Conservation (phyloP, 1,140 invertebrate genomes). For the Drosophila orena region DNA sequence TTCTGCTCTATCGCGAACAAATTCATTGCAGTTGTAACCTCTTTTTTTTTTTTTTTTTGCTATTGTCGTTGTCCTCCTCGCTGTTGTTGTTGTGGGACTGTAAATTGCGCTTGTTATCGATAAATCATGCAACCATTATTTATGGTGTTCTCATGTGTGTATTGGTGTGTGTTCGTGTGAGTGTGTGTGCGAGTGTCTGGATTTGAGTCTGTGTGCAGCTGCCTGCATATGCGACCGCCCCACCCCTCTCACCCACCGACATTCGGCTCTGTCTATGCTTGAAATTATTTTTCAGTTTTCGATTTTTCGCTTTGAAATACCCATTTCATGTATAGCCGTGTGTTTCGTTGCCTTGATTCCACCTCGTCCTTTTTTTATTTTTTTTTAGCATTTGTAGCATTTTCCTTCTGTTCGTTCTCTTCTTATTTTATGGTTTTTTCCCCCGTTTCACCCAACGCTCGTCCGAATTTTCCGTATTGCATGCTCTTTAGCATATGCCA, state of each 20-base stretch:
- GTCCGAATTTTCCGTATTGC: constrained; percentile 74
- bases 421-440: constrained; percentile 52
- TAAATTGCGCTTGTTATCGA: constrained; percentile 85
- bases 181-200: constrained; percentile 42
- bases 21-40: constrained; percentile 80
- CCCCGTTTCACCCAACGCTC: constrained; percentile 29
- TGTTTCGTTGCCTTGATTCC: constrained; percentile 58
- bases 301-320: constrained; percentile 83
- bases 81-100: constrained; percentile 71
- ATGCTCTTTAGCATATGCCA: constrained; percentile 82
- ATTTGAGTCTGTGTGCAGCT: constrained; percentile 68
- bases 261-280: constrained; percentile 51
- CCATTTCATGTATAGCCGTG: constrained; percentile 70
- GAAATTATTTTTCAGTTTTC: constrained; percentile 83
- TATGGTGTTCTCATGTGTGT: constrained; percentile 73
- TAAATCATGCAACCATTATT: constrained; percentile 85
- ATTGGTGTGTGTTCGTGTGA: constrained; percentile 38
- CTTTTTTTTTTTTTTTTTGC: constrained; percentile 55
- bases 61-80: constrained; percentile 45
- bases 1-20: constrained; percentile 71
- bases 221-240: constrained; percentile 74
- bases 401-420: constrained; percentile 30
- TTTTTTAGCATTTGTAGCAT: constrained; percentile 6
- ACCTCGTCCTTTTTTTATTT: constrained; percentile 13
- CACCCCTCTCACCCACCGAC: not conserved